Evolutionary conservation across 1,140 invertebrate species (phyloP).

Genomic region (Dreissena rostriformis): DNA sequence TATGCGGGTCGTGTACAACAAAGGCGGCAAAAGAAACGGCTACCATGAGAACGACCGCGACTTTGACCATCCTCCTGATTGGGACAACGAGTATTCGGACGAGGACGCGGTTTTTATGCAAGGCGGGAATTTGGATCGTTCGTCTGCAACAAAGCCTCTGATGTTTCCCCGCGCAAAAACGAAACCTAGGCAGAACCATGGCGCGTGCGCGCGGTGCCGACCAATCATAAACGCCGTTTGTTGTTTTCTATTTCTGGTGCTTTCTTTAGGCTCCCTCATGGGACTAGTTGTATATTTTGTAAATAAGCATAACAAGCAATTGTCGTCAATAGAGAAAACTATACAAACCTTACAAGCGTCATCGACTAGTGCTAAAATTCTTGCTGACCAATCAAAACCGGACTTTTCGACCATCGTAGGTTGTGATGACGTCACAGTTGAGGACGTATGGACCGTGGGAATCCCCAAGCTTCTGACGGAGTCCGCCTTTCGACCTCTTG

Average conservation of each 20-base stretch:
- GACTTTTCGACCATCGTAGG: constrained; percentile 63
- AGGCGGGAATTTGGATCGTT: constrained; percentile 63
- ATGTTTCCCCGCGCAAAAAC: constrained; percentile 73
- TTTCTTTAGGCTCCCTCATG: constrained; percentile 69
- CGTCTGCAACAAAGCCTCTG: constrained; percentile 70
- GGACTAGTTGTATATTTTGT: constrained; percentile 68
- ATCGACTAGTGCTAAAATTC: not conserved
- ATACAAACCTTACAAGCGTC: not conserved
- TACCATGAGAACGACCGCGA: constrained; percentile 55
- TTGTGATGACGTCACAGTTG: constrained; percentile 87
- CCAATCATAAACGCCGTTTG: constrained; percentile 68
- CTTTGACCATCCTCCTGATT: constrained; percentile 41
- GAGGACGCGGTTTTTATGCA: constrained; percentile 76
- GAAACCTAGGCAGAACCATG: constrained; percentile 64
- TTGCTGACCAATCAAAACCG: constrained; percentile 4
- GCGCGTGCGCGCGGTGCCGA: constrained; percentile 65
- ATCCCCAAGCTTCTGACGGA: constrained; percentile 90
- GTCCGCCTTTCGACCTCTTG: constrained; percentile 87
- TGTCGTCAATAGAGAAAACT: not conserved
- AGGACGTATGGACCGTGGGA: constrained; percentile 88
- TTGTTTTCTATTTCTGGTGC: constrained; percentile 69
- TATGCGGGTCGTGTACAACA: constrained; percentile 62
- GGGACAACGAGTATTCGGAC: constrained; percentile 66
- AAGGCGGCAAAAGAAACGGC: constrained; percentile 64
- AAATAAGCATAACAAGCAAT: constrained; percentile 58